Base-by-base conservation (phyloP, 2,113 vertebrate genomes). In the Agapornis roseicollis region DNA sequence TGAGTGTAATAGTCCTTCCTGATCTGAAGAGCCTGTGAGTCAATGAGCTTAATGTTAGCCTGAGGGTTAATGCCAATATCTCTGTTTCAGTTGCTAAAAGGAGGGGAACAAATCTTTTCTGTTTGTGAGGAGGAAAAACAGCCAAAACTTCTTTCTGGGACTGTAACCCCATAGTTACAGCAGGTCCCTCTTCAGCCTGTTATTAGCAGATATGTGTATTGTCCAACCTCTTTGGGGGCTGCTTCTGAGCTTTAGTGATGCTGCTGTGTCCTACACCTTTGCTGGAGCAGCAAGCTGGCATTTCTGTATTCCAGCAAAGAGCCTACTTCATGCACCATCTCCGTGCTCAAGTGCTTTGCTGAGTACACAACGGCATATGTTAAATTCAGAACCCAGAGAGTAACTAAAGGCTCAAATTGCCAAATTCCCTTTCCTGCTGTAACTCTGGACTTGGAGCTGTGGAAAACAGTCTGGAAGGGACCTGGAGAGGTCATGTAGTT, bases 21-120 rank as follows among this genome's bases (percentile, higher is more conserved):
- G 58, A 93, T 85, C 33, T 58, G 42, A 73, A 83, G 25, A 86
- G 44, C 60, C 77, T 73, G 20, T 90, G 94, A 94, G 85, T 94
- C 94, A 94, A 56, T 18, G 82, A 93, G 85, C 76, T 74, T 4
- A 52, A 18, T 11, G 35, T 11, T 60, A 73, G 90, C 94, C 95
- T 8, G 7, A 74, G 95, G 94, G 37, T 42, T 86, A 88, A 37
- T 6, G 16, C 83, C 80, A 69, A 24, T 13, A 61, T 4, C 46
- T 65, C 18, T 13, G 1, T 28, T 31, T 31, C 37, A 11, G 53
- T 35, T 70, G 82, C 60, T 66, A 70, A 61, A 41, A 85, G 76
- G 37, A 85, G 72, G 69, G 33, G 50, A 85, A 50, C 60, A 49
- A 58, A 63, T n/a, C 47, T 47, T 50, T 39, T 24, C 18, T 13